Percentiles rank a stretch among this genome's conserved stretches.
phyloP scores from a whole-genome alignment of 35 echinoderm and acorn worm species.

The Eucidaris tribuloides region DNA sequence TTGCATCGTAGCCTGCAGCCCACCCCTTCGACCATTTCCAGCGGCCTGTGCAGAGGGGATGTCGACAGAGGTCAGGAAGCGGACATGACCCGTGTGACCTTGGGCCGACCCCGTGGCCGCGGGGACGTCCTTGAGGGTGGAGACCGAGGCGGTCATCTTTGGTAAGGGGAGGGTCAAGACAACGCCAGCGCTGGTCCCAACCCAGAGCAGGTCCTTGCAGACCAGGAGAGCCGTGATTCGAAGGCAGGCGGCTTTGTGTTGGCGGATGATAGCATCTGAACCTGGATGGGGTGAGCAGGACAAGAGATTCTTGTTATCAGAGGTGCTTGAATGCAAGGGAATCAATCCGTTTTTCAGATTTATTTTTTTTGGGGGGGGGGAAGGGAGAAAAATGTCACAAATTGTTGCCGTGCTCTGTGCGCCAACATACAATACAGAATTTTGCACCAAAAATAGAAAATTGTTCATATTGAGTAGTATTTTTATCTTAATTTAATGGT shows the following conservation, averaged over 20 bases:
- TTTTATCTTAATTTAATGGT: too few relatives aligned
- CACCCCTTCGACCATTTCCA: slow-evolving; percentile 11
- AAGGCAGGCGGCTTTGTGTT: slow-evolving; percentile 97
- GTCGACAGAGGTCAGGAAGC: slow-evolving; percentile 87
- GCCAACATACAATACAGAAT: too few relatives aligned
- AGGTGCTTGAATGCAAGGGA: not conserved
- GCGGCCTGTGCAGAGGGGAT: slow-evolving; percentile 40
- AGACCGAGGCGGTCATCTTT: slow-evolving; percentile 70
- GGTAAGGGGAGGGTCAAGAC: slow-evolving; percentile 92
- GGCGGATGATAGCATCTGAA: slow-evolving; percentile 98
- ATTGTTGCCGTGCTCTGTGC: too few relatives aligned
- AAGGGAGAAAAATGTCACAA: not conserved
- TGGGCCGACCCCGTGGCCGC: slow-evolving; percentile 77
- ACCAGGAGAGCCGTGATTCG: slow-evolving; percentile 93
- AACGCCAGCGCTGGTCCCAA: slow-evolving; percentile 97
- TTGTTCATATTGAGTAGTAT: too few relatives aligned
- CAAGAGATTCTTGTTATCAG: not conserved
- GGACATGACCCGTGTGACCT: slow-evolving; percentile 95
- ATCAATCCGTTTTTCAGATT: not conserved
- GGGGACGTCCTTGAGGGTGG: slow-evolving; percentile 63
- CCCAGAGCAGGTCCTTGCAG: slow-evolving; percentile 93
- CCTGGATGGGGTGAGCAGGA: slow-evolving; percentile 28
- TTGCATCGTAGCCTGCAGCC: not conserved
- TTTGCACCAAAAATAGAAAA: too few relatives aligned
- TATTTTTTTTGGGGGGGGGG: not conserved